Evolutionary conservation across 2,797 vertebrate species (phyloP).

Genomic region (Xenentodon cancila): DNA sequence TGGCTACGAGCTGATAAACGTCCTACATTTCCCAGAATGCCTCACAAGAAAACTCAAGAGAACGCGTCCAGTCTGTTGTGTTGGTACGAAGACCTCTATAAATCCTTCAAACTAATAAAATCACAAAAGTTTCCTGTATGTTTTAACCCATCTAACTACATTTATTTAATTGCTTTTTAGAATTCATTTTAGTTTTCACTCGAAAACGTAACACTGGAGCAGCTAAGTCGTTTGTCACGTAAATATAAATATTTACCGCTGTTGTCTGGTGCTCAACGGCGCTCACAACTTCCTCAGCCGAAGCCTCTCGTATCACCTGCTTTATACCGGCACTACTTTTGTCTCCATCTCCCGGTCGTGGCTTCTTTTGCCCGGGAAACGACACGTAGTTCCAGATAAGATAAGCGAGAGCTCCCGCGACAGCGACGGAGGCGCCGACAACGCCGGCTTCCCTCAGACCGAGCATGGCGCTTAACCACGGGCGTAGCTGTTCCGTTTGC

Average conservation of each 20-base stretch:
- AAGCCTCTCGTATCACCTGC: neutral
- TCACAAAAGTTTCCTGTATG: too few species aligned
- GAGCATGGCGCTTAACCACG: constrained; percentile 56
- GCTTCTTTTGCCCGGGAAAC: constrained; percentile 14
- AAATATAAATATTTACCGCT: constrained; percentile 20
- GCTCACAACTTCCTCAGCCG: neutral
- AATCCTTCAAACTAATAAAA: neutral
- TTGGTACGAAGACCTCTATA: neutral
- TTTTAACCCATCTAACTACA: too few species aligned
- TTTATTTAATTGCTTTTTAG: too few species aligned
- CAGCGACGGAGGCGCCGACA: constrained; percentile 62
- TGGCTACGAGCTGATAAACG: neutral
- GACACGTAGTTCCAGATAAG: constrained; percentile 68
- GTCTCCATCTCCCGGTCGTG: neutral
- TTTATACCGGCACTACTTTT: neutral
- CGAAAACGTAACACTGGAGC: too few species aligned
- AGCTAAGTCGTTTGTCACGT: too few species aligned
- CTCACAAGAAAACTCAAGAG: neutral
- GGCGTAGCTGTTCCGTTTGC: neutral
- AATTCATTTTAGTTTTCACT: too few species aligned
- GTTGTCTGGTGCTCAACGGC: neutral
- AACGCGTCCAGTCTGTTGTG: neutral
- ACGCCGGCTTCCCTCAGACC: constrained; percentile 62
- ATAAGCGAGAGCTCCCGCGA: constrained; percentile 76
- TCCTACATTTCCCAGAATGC: constrained; percentile 50